Base-by-base conservation (phyloP, 2,113 vertebrate genomes). In the Tinamus guttatus region DNA sequence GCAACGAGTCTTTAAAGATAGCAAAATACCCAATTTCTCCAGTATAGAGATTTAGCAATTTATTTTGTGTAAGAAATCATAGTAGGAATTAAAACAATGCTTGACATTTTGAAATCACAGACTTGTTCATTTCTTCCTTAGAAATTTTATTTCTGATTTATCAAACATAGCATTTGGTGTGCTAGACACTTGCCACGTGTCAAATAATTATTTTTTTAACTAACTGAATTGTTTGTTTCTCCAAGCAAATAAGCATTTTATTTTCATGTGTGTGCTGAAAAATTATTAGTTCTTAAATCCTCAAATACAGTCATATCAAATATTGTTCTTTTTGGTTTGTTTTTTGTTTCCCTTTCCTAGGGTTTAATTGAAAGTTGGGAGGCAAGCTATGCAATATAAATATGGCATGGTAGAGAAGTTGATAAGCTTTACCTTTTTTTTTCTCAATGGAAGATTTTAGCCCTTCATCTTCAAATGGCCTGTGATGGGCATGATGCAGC, bases 131-230 rank as follows among this genome's bases (percentile, higher is more conserved):
- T n/a, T 92, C 34, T 45, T 80, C 88, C 83, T 67, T 36, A 71
- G 85, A 65, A 71, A 60, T 81, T 70, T 27, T 90, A 10, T 71
- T 90, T 95, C 73, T 94, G 36, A 56, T 67, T 67, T 85, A 70
- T 71, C 69, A 92, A 79, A 63, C 45, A 28, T 36, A 75, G 17
- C 13, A 41, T 4, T 70, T 82, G 41, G 32, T 80, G 28, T 81
- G 76, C 36, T 32, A 59, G 17, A 0, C 6, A 25, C 69, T 27
- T 64, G 32, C 16, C 20, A 19, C 27, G 13, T 28, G 49, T 8
- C 24, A 47, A 43, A 65, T 47, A 0, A 32, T 49, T 62, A 24
- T 32, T 58, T n/a, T 45, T 59, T 52, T 13, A 86, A 30, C 43
- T 3, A 58, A 77, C 3, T 8, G 5, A 8, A 1, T 6, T 40